Evolutionary conservation across 1,140 invertebrate genomes (phyloP), one percentile per base, ranked within the genome.

Genomic region (Diorhabda sublineata): DNA sequence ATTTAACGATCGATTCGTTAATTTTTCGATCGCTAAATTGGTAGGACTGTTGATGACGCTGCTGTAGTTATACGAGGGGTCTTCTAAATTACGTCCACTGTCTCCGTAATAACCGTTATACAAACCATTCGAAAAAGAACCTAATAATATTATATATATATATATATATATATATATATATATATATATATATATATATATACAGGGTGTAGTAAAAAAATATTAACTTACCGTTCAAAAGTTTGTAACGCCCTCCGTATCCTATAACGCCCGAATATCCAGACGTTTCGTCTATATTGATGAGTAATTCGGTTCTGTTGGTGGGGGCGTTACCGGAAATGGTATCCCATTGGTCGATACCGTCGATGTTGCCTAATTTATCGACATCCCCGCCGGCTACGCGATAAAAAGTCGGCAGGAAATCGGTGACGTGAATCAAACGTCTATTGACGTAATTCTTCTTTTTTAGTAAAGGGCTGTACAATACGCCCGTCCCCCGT

Each of bases 241-340:
- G 75, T 69, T 79, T 86, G 87, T 92, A 93, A 79, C 96, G 96
- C 88, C 92, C 97, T 57, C 91, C 83, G 9, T 88, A 88, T 2
- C 88, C 77, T 3, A 90, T 89, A 2, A 97, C 80, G 0, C 88
- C 89, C 0, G 89, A 87, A 70, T 87, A 88, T 7, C 87, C 85
- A 64, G 81, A 87, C n/a, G 88, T 85, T 67, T 94, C 90, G 77
- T 98, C 94, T 63, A 97, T 96, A 78, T 97, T 97, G 69, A 96
- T 90, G 0, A 97, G 80, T 41, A 96, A 81, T 57, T 85, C 84
- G 1, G 79, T 86, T 60, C 94, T 76, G 26, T 8, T 58, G 11
- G 71, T 72, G 11, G 68, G 82, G 1, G 85, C 83, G 0, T 91
- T 89, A 2, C 80, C 62, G 2, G 78, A 78, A 0, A 86, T 84